These are phyloP conservation scores for Panurus biarmicus DNA, from an alignment of 2,113 vertebrate species.

Conservation along the genomic window DNA sequence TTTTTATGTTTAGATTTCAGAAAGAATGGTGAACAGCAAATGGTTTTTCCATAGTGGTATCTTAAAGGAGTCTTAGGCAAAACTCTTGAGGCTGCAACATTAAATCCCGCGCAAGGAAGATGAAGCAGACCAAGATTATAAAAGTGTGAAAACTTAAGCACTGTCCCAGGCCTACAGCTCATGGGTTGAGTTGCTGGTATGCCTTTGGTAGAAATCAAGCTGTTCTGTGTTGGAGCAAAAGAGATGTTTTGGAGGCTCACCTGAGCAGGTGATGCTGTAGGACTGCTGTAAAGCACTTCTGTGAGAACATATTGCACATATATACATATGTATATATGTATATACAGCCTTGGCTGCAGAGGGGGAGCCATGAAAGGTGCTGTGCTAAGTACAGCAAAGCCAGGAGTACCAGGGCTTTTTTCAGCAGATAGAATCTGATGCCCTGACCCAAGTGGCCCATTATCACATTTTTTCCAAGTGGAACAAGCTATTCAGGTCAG, in stretches of 20 bases:
- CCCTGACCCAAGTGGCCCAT: not conserved
- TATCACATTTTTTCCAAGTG: not conserved
- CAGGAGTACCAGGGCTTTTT: not conserved
- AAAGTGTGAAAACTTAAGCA: not conserved
- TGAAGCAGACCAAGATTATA: not conserved
- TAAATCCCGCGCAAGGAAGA: not conserved
- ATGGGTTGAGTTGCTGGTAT: not conserved
- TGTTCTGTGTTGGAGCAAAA: not conserved
- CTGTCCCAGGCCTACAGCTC: not conserved
- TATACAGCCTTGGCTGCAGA: not conserved
- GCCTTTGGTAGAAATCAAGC: not conserved
- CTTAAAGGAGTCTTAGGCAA: not conserved
- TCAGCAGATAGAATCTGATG: not conserved
- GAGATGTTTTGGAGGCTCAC: not conserved
- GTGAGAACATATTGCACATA: not conserved
- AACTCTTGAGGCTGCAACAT: not conserved
- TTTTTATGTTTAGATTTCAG: not conserved
- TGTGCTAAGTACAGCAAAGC: not conserved
- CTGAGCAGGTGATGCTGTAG: not conserved
- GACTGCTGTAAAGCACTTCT: not conserved
- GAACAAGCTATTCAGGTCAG: not conserved
- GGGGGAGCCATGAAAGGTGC: not conserved
- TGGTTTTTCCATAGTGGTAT: not conserved
- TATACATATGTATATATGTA: fast-evolving
- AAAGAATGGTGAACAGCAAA: not conserved